Conservation (phyloP, 2,797 vertebrate genomes). For the Huso huso region DNA sequence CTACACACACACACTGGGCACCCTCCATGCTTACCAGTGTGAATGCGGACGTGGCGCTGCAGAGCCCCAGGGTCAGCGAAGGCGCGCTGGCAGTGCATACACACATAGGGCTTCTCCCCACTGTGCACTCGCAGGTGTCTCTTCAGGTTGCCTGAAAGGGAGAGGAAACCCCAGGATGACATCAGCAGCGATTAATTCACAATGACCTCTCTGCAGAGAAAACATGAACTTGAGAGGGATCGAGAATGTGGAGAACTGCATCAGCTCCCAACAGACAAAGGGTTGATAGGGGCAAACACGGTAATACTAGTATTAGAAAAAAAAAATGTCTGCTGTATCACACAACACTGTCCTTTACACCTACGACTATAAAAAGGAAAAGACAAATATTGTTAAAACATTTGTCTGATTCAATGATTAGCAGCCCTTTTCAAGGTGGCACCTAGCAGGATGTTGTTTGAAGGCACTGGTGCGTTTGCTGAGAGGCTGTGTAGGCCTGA, state of each 20-base stretch:
- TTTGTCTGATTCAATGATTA: no score
- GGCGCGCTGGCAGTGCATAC: constrained; percentile 87
- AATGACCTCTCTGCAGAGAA: background rate
- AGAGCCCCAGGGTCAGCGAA: constrained; percentile 91
- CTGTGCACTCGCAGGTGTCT: constrained; percentile 93
- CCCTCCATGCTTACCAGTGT: constrained; percentile 70
- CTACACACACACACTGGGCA: background rate
- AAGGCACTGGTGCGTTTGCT: no score
- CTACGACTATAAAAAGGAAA: background rate
- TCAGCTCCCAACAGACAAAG: background rate
- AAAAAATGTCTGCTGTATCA: background rate
- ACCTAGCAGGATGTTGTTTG: no score
- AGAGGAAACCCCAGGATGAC: constrained; percentile 1
- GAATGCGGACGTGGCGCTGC: constrained; percentile 92
- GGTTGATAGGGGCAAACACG: background rate
- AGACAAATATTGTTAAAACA: background rate
- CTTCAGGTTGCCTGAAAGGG: constrained; percentile 81
- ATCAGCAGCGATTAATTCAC: background rate
- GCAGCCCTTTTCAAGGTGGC: no score
- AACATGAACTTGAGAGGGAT: background rate
- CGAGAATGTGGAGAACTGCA: background rate
- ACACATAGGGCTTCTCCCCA: constrained; percentile 90
- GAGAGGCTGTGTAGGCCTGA: no score
- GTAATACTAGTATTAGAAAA: background rate
- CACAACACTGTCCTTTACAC: background rate